A percentile compares a stretch with the other conserved stretches of the same genome.
These are phyloP conservation scores for Rousettus leschenaultii DNA, from an alignment of 2,113 vertebrate genomes.

Conservation along the genomic window DNA sequence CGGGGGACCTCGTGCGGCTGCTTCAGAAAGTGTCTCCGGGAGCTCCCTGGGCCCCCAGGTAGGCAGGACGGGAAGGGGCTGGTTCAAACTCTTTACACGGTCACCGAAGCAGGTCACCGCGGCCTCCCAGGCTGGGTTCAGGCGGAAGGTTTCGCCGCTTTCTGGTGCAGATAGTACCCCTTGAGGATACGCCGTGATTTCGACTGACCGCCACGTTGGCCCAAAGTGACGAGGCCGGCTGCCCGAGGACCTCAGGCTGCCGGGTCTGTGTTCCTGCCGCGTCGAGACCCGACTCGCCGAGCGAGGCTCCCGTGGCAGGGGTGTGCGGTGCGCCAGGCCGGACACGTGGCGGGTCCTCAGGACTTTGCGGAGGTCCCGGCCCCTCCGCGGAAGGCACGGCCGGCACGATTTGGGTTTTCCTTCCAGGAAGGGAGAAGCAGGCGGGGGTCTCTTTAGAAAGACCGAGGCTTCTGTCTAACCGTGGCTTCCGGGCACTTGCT, in stretches of 20 bases:
- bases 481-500: not conserved
- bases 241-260: not conserved
- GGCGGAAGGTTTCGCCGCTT: not conserved
- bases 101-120: not conserved
- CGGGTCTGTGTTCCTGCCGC: rapidly evolving
- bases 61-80: not conserved
- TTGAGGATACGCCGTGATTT: not conserved
- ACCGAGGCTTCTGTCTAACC: not conserved
- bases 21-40: not conserved
- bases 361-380: not conserved
- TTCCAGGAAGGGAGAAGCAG: not conserved
- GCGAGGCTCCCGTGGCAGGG: not conserved
- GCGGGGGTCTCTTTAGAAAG: not conserved
- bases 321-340: not conserved
- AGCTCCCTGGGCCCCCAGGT: not conserved
- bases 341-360: not conserved
- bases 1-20: not conserved
- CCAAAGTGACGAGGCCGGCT: not conserved
- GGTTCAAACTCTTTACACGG: not conserved
- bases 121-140: not conserved
- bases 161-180: not conserved
- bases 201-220: not conserved
- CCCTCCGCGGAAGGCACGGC: too few relatives aligned
- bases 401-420: not conserved
- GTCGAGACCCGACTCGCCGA: not conserved